Base-by-base conservation (phyloP, 2,888 invertebrate species). In the Campoletis raptor region DNA sequence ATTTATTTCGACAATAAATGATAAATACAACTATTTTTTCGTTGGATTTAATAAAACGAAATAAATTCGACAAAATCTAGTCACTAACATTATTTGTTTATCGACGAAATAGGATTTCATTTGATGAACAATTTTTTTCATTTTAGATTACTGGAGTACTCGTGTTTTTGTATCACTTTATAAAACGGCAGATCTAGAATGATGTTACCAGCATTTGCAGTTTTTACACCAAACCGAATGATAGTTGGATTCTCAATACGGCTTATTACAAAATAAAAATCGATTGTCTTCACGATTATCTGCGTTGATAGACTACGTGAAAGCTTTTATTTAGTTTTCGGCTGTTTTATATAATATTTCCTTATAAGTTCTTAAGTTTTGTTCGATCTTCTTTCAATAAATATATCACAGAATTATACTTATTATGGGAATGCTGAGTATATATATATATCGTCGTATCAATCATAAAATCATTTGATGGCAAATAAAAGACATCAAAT, bases 401-500 rank as follows among this genome's bases (percentile, higher is more conserved):
- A 30, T 61, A 1, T 12, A 15, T 61, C 54, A 21, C 10, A n/a
- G n/a, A 40, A 10, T 37, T n/a, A 40, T 30, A n/a, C 21, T 69
- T 21, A 42, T 69, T 42, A 69, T 12, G 24, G 5, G 42, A 69
- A 42, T 69, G 5, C 24, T 12, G 67, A 42, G 67, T 21, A 24
- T 21, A 30, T 21, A 24, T 21, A 30, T 67, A 10, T n/a, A 21
- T 64, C 30, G 6, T 15, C 2, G 24, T 15, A 48, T 48, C 6
- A 70, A 45, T 10, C 21, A 18, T 12, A 45, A 74, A 2, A 74
- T 61, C 57, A 57, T 18, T 40, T 24, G 74, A 61, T 42, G 9
- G 61, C 40, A 42, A 61, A 61, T 7, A 42, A 77, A 77, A 64
- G 74, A 77, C 12, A 21, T 48, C 7, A 66, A 66, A 48, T 66